A percentile compares a stretch with the other conserved stretches of the same genome.
Conservation (phyloP, 2,888 invertebrate species). For the Eristalis arbustorum region DNA sequence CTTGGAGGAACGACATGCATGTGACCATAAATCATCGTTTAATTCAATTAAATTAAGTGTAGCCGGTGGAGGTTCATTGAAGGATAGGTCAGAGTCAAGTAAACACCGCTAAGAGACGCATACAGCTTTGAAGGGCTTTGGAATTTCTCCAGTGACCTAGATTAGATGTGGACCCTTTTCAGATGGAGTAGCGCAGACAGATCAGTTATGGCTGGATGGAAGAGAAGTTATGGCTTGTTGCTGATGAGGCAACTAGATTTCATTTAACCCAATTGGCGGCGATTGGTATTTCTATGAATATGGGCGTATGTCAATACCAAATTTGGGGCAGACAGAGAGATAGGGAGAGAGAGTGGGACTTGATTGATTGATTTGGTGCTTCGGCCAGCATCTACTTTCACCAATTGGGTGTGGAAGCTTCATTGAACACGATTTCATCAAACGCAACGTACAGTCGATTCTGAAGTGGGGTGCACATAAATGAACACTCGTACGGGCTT, state of each 20-base stretch:
- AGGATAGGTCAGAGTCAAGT: constrained; percentile 51
- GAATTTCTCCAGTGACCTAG: constrained; percentile 22
- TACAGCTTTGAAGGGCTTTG: not conserved
- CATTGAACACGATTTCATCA: not conserved
- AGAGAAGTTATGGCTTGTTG: not conserved
- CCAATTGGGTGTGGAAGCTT: not conserved
- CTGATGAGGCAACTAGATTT: not conserved
- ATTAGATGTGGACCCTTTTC: not conserved
- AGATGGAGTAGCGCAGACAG: not conserved
- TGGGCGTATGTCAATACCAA: not conserved
- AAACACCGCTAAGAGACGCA: constrained; percentile 18
- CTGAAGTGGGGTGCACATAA: not conserved
- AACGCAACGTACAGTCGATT: too few species aligned
- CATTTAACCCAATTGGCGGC: constrained; percentile 23
- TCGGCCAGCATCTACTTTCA: not conserved
- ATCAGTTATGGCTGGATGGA: not conserved
- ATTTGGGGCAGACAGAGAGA: not conserved
- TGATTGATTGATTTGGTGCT: not conserved
- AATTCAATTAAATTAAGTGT: constrained; percentile 67
- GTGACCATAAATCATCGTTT: constrained; percentile 65
- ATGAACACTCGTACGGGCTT: not conserved
- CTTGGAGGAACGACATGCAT: constrained; percentile 9
- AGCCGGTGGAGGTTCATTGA: constrained; percentile 35
- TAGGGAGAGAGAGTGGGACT: not conserved
- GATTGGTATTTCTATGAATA: not conserved